phyloP scores from a whole-genome alignment of 2,888 invertebrate genomes.

The Caenorhabditis sp. region DNA sequence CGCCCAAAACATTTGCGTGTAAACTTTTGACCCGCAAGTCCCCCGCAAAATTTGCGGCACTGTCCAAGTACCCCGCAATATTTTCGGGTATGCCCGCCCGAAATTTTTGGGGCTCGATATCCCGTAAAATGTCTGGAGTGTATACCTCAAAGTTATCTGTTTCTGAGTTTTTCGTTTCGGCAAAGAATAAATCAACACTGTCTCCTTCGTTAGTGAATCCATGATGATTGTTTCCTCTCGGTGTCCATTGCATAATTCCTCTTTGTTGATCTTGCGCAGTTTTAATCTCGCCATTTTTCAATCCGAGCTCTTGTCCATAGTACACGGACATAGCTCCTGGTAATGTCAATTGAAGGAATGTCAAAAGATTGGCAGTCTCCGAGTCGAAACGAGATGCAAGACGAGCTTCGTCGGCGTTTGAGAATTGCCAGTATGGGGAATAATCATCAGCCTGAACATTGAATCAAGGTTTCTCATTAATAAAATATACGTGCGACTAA shows the following conservation, averaged over 20 bases:
- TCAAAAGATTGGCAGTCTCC: constrained; percentile 47
- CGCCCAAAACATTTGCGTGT: too few relatives aligned
- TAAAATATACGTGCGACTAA: neutral
- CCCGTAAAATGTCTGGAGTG: too few relatives aligned
- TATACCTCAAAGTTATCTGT: constrained; percentile 53
- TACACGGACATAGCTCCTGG: constrained; percentile 57
- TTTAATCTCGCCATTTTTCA: constrained; percentile 27
- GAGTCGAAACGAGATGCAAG: constrained; percentile 51
- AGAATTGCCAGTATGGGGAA: constrained; percentile 58
- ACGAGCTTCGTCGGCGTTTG: constrained; percentile 42
- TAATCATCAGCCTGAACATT: constrained; percentile 33
- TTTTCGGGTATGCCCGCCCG: too few relatives aligned
- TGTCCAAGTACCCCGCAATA: too few relatives aligned
- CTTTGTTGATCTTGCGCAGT: constrained; percentile 15
- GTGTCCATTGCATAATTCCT: constrained; percentile 54
- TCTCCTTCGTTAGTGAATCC: constrained; percentile 38
- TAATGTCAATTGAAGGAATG: constrained; percentile 55
- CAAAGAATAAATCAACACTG: constrained; percentile 40
- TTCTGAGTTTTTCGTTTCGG: constrained; percentile 36
- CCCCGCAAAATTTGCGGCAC: too few relatives aligned
- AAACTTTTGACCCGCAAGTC: too few relatives aligned
- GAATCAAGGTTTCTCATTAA: neutral
- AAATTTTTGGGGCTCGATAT: too few relatives aligned
- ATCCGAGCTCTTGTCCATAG: constrained; percentile 54
- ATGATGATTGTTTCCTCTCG: constrained; percentile 40